Evolutionary conservation across 92 coral and sea anemone species (phyloP), one percentile per base, ranked within the genome.

Genomic region (Nematostella vectensis): DNA sequence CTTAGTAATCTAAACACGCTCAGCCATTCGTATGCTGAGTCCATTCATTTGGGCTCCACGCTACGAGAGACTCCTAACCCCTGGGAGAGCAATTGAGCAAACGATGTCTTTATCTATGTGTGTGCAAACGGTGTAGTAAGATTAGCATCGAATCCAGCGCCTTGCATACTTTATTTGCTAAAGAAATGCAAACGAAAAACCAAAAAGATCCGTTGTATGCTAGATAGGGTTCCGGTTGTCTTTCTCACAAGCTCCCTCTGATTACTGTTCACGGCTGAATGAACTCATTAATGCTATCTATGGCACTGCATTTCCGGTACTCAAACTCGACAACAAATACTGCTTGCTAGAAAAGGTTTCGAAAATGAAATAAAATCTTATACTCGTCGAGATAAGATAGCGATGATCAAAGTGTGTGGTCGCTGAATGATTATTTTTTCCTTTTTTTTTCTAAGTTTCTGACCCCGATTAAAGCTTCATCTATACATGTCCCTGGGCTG

Each of bases 171-270:
- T n/a, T n/a, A n/a, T n/a, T n/a, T n/a, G n/a, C n/a, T n/a, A n/a
- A n/a, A n/a, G n/a, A n/a, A n/a, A n/a, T n/a, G n/a, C n/a, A n/a
- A n/a, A n/a, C n/a, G n/a, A n/a, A n/a, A n/a, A n/a, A n/a, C n/a
- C n/a, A n/a, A n/a, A n/a, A n/a, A n/a, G n/a, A n/a, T n/a, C n/a
- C n/a, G n/a, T n/a, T n/a, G n/a, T n/a, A n/a, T n/a, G n/a, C n/a
- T n/a, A n/a, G n/a, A 85, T 70, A 52, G 64, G 75, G 68, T 85
- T 85, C 94, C 94, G 88, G 88, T 71, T 50, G 44, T 64, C 24
- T 54, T 63, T 54, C 55, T 66, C 43, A 56, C 31, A 27, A 50
- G 29, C 43, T 56, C 69, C 25, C 63, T 58, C 67, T 71, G 58
- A 66, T 71, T 79, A 49, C 62, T 47, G 58, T 48, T 68, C 63